phyloP scores from a whole-genome alignment of 2,797 vertebrate species.

The Arremon aurantiirostris region DNA sequence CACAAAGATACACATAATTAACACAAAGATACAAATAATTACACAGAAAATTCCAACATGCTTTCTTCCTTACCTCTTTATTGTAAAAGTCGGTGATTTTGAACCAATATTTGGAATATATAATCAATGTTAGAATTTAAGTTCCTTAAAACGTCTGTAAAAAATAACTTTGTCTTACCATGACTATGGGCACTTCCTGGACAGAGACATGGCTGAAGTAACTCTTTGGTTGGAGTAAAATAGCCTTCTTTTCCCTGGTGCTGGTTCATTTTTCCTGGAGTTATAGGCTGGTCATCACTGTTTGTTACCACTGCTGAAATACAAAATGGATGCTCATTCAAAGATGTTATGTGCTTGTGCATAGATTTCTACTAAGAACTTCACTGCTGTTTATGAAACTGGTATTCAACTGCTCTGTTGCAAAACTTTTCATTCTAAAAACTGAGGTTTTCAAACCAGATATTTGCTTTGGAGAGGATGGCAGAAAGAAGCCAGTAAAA shows the following conservation, averaged over 20 bases:
- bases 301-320: constrained; percentile 79
- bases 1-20: too few species aligned
- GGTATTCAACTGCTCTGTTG: background rate
- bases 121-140: background rate
- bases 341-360: background rate
- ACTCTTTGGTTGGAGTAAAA: constrained; percentile 88
- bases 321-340: constrained; percentile 33
- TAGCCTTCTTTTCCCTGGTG: constrained; percentile 89
- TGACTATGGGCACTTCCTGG: constrained; percentile 85
- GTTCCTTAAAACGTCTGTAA: background rate
- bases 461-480: background rate
- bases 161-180: constrained; percentile 75
- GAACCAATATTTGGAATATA: background rate
- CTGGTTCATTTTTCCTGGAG: constrained; percentile 93
- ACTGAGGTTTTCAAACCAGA: background rate
- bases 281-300: constrained; percentile 86
- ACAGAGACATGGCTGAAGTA: constrained; percentile 81
- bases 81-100: background rate
- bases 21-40: background rate
- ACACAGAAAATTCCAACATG: background rate
- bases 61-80: background rate
- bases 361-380: background rate
- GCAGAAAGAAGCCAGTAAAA: background rate
- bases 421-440: background rate
- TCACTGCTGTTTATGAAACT: background rate